These are phyloP conservation scores for Stenoptilia bipunctidactyla DNA, from an alignment of 2,888 invertebrate species.

Conservation along the genomic window DNA sequence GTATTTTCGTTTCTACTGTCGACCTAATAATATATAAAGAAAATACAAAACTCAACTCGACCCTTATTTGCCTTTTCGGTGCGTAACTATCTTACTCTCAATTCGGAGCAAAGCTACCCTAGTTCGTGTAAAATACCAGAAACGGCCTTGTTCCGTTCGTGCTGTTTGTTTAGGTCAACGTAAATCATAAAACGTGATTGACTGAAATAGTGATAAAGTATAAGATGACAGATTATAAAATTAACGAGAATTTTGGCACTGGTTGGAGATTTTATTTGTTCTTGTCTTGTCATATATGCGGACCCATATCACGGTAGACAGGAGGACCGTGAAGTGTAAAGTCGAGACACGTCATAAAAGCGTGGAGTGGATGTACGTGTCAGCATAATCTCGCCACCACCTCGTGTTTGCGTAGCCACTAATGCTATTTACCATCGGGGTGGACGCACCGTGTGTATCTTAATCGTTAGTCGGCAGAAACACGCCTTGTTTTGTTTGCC, in stretches of 20 bases:
- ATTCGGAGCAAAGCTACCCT: slow-evolving; percentile 58
- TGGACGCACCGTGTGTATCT: slow-evolving; percentile 56
- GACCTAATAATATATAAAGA: slow-evolving; percentile 56
- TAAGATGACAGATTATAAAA: slow-evolving; percentile 16
- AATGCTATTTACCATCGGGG: slow-evolving; percentile 57
- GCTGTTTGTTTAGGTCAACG: slow-evolving; percentile 62
- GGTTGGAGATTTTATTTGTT: not conserved
- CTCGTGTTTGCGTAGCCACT: slow-evolving; percentile 54
- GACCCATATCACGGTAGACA: slow-evolving; percentile 35
- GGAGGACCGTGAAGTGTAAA: slow-evolving; percentile 26
- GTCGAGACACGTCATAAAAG: slow-evolving; percentile 21
- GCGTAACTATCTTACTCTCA: slow-evolving; percentile 59
- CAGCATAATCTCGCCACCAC: slow-evolving; percentile 45
- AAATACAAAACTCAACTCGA: slow-evolving; percentile 56
- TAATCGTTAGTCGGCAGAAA: slow-evolving; percentile 57
- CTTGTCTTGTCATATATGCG: slow-evolving; percentile 25
- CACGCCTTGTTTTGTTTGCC: slow-evolving; percentile 51
- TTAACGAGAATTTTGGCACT: slow-evolving; percentile 23
- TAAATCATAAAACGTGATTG: slow-evolving; percentile 48
- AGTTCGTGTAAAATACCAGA: slow-evolving; percentile 67
- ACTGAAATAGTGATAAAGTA: slow-evolving; percentile 48
- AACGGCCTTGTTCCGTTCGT: slow-evolving; percentile 64
- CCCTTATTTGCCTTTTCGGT: slow-evolving; percentile 63
- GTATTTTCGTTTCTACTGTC: slow-evolving; percentile 35
- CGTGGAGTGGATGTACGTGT: slow-evolving; percentile 27